Percentiles rank a stretch among this genome's conserved stretches.
phyloP scores from a whole-genome alignment of 2,113 vertebrate species.

The Poecilia latipinna region DNA sequence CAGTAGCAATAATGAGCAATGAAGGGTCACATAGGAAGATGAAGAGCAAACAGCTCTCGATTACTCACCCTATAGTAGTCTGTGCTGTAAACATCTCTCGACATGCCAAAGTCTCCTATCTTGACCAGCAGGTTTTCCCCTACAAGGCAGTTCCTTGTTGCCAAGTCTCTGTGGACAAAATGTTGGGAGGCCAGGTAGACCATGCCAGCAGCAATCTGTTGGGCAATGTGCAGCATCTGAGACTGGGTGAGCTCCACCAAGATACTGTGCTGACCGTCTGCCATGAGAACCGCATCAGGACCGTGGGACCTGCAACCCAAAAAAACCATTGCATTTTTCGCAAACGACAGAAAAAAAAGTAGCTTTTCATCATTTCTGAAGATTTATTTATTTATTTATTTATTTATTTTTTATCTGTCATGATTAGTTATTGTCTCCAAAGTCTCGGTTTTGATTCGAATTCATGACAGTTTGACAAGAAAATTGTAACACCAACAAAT shows the following conservation, averaged over 20 bases:
- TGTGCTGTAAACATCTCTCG: conserved; percentile 98
- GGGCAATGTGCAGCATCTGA: conserved; percentile 98
- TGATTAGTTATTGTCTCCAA: no score
- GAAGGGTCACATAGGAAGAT: background rate
- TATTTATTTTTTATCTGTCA: no score
- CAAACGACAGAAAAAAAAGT: no score
- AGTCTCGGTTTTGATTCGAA: no score
- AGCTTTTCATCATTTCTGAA: no score
- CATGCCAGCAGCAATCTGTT: conserved; percentile 98
- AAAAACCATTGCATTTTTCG: conserved; percentile 8
- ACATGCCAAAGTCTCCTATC: conserved; percentile 99
- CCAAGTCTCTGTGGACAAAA: conserved; percentile 97
- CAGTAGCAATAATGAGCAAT: background rate
- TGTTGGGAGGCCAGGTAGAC: conserved; percentile 98
- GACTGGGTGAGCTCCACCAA: conserved; percentile 93
- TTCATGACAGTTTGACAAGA: no score
- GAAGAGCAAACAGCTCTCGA: background rate
- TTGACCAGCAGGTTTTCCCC: conserved; percentile 97
- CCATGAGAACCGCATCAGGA: conserved; percentile 95
- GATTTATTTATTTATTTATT: no score
- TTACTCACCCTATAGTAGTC: conserved; percentile 95
- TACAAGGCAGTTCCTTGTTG: conserved; percentile 97
- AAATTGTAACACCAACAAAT: no score
- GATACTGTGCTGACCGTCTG: conserved; percentile 88
- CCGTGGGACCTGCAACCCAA: conserved; percentile 88